A percentile compares a stretch with the other conserved stretches of the same genome.
phyloP scores from a whole-genome alignment of 2,888 invertebrate species.

The Luffia ferchaultella region DNA sequence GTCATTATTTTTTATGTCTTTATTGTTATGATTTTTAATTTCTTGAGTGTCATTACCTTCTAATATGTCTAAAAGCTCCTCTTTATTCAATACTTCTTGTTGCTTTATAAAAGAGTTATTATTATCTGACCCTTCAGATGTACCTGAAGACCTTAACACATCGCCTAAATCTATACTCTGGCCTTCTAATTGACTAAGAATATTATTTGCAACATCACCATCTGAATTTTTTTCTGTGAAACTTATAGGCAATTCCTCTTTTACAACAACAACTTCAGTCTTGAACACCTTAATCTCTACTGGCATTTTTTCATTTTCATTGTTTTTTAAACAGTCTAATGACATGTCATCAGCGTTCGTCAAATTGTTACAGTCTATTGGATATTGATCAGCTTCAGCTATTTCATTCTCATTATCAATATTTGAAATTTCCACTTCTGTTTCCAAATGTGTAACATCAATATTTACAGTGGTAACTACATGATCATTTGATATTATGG shows the following conservation, averaged over 20 bases:
- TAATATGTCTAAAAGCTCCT: slow-evolving; percentile 50
- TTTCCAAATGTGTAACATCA: background rate
- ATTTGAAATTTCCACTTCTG: background rate
- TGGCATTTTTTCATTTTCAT: background rate
- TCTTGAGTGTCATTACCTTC: slow-evolving; percentile 41
- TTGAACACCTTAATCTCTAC: slow-evolving; percentile 37
- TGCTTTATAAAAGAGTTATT: slow-evolving; percentile 33
- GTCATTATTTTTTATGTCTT: slow-evolving; percentile 7
- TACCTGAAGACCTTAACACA: slow-evolving; percentile 40
- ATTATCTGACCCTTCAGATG: slow-evolving; percentile 37
- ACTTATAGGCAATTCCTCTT: slow-evolving; percentile 14
- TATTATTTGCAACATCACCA: slow-evolving; percentile 26
- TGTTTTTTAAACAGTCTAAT: background rate
- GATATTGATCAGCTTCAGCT: background rate
- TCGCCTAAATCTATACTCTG: slow-evolving; percentile 51
- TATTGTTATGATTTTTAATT: too few relatives aligned
- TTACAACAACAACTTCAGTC: slow-evolving; percentile 50
- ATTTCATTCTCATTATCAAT: background rate
- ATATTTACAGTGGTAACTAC: background rate
- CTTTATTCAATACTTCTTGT: slow-evolving; percentile 55
- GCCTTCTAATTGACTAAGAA: slow-evolving; percentile 37
- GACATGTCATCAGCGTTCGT: background rate
- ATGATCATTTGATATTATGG: background rate
- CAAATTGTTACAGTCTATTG: background rate
- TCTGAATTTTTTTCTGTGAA: slow-evolving; percentile 6